A percentile compares a stretch with the other conserved stretches of the same genome.
These are phyloP conservation scores for Mormoops blainvillei DNA, from an alignment of 2,113 vertebrate species.

Conservation along the genomic window DNA sequence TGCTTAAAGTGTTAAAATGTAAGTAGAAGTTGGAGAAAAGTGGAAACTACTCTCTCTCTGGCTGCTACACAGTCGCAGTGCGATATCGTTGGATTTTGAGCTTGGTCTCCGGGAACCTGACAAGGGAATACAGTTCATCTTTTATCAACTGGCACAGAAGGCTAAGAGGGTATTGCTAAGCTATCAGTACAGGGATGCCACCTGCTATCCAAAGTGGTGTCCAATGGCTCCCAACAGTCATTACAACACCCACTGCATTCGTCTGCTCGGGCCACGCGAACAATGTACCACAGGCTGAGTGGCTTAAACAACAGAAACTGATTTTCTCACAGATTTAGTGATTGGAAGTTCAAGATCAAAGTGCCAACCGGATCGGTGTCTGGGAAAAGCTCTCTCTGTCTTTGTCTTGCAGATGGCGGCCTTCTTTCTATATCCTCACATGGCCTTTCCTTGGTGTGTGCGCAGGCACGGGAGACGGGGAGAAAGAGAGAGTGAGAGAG, in stretches of 20 bases:
- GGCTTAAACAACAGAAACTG: background rate
- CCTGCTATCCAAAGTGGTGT: constrained; percentile 60
- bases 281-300: background rate
- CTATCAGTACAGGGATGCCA: constrained; percentile 43
- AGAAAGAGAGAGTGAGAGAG: background rate
- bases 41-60: background rate
- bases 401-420: background rate
- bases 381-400: background rate
- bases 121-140: constrained; percentile 62
- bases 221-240: constrained; percentile 47
- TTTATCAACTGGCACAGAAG: constrained; percentile 45
- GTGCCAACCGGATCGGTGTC: background rate
- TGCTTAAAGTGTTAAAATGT: constrained; percentile 35
- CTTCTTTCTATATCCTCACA: background rate
- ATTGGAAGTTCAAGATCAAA: background rate
- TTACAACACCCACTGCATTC: background rate
- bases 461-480: background rate
- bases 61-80: constrained; percentile 59
- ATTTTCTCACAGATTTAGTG: background rate
- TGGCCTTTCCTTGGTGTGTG: background rate
- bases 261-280: background rate
- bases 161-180: constrained; percentile 52
- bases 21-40: background rate
- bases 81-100: constrained; percentile 56
- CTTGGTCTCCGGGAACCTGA: constrained; percentile 15